Conservation (phyloP, 92 coral and sea anemone species). For the Bergia sp. region DNA sequence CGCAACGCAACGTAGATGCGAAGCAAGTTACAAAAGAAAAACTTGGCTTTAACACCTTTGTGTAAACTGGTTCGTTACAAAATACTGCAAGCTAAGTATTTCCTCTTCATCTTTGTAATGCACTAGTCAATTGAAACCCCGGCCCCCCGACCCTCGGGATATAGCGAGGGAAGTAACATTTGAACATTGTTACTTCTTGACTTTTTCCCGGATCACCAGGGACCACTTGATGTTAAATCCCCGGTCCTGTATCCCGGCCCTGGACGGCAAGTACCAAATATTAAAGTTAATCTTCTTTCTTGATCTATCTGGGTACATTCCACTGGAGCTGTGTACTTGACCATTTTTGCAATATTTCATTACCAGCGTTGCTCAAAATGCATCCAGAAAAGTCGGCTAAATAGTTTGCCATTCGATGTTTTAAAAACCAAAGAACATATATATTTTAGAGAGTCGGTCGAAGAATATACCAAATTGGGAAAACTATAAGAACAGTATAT, state of each 20-base stretch:
- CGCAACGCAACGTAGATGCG: no score
- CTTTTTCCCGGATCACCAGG: no score
- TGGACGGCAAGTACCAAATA: not conserved
- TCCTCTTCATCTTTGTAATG: no score
- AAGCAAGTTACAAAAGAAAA: no score
- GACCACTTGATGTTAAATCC: constrained; percentile 30
- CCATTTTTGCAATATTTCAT: constrained; percentile 6
- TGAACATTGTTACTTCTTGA: no score
- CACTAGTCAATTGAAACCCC: no score
- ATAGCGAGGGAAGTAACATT: no score
- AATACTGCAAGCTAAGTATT: no score
- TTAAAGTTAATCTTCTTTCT: constrained; percentile 25
- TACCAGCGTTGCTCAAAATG: constrained; percentile 25
- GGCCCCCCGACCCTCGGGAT: no score
- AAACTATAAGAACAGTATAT: constrained; percentile 18
- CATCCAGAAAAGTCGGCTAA: constrained; percentile 11
- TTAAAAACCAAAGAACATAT: constrained; percentile 13
- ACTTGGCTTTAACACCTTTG: no score
- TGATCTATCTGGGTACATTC: constrained; percentile 22
- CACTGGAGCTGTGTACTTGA: constrained; percentile 15
- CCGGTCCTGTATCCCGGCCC: constrained; percentile 1
- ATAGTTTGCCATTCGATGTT: constrained; percentile 6
- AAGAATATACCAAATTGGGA: constrained; percentile 10
- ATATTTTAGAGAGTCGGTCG: not conserved
- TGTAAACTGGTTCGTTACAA: no score